Evolutionary conservation across 1,140 invertebrate species (phyloP), one percentile per base, ranked within the genome.

Genomic region (Caenorhabditis briggsae): DNA sequence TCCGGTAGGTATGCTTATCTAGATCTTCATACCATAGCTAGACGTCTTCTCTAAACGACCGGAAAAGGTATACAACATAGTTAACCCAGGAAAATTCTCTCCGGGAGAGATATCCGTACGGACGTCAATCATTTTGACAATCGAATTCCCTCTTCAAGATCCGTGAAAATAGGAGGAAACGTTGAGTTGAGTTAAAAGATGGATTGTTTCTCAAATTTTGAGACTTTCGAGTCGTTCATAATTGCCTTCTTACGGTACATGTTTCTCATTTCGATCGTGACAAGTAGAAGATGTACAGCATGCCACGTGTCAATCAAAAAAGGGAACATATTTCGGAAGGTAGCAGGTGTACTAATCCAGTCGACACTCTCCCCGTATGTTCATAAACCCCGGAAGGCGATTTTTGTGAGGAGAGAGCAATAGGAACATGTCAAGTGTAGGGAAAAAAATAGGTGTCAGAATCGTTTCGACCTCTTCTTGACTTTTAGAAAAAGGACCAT

Each of bases 281-380:
- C 33, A 33, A 33, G 33, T 23, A 41, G 18, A 74, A 74, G 20
- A n/a, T 43, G 6, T 11, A 11, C 46, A 43, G 6, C 23, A 20
- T 78, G 70, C 70, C 70, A 78, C 70, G 70, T 78, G 70, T 78
- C 70, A 78, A 78, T 78, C 70, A 78, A 78, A 78, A 50, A 8
- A 33, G 33, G 2, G 46, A 78, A 78, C 70, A 78, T 50, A n/a
- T 78, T 50, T 23, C 70, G 46, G 46, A 25, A 78, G 43, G 12
- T 6, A 74, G 65, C 70, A 78, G 70, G 70, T 78, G 70, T 50
- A 50, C 70, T 78, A 78, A 78, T 78, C 70, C 46, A 78, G 43
- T 33, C 33, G 33, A 61, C 59, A 61, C 20, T 61, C 18, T 61
- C 25, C 59, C 33, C 33, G 23, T 61, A 61, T 61, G 59, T 61